These are phyloP conservation scores for Acronicta psi DNA, from an alignment of 2,888 invertebrate genomes.

Conservation along the genomic window DNA sequence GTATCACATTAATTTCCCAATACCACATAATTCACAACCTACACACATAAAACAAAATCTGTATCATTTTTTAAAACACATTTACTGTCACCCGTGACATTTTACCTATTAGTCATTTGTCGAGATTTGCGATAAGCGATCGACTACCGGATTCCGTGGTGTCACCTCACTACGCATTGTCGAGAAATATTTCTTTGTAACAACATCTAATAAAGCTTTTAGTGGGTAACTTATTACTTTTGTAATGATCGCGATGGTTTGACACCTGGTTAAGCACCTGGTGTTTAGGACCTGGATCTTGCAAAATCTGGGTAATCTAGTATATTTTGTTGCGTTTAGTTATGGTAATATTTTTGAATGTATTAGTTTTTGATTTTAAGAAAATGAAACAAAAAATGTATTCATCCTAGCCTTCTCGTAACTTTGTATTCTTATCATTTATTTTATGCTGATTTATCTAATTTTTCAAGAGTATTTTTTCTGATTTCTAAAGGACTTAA, in stretches of 20 bases:
- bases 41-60: constrained; percentile 53
- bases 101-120: constrained; percentile 67
- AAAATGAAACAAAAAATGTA: too few species aligned
- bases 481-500: too few species aligned
- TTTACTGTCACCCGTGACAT: constrained; percentile 54
- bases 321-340: too few species aligned
- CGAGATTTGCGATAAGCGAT: constrained; percentile 61
- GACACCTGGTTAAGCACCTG: constrained; percentile 51
- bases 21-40: constrained; percentile 50
- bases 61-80: constrained; percentile 54
- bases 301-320: constrained; percentile 1
- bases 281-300: constrained; percentile 25
- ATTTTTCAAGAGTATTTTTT: too few species aligned
- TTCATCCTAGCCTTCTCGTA: too few species aligned
- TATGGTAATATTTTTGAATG: too few species aligned
- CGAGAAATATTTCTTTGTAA: constrained; percentile 57
- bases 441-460: too few species aligned
- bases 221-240: constrained; percentile 56
- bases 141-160: constrained; percentile 70
- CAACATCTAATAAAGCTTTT: constrained; percentile 67
- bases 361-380: too few species aligned
- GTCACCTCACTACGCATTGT: constrained; percentile 60
- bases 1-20: constrained; percentile 33
- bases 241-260: constrained; percentile 50
- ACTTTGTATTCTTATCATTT: too few species aligned